These are phyloP conservation scores for Meleagris gallopavo DNA, from an alignment of 2,113 vertebrate species.

Conservation along the genomic window DNA sequence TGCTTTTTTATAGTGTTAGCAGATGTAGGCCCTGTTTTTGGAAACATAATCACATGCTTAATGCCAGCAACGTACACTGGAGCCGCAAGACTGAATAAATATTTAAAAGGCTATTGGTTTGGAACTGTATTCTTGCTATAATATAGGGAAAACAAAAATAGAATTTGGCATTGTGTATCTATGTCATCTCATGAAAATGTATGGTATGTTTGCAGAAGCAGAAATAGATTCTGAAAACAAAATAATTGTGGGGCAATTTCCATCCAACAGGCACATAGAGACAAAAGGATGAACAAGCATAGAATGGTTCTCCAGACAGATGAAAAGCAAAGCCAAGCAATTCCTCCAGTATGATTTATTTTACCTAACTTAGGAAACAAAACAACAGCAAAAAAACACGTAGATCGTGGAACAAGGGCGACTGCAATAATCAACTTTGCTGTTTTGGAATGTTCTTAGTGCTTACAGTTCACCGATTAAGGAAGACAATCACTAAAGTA, in stretches of 20 bases:
- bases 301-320: not conserved
- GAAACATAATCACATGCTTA: not conserved
- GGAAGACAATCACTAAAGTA: not conserved
- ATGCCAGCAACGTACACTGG: not conserved
- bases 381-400: not conserved
- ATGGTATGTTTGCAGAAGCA: not conserved
- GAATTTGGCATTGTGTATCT: not conserved
- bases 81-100: not conserved
- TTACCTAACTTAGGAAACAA: not conserved
- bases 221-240: not conserved
- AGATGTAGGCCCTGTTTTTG: not conserved
- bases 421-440: not conserved
- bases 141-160: not conserved
- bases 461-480: not conserved
- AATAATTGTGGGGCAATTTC: not conserved
- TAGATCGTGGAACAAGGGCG: not conserved
- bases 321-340: not conserved
- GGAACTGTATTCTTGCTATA: not conserved
- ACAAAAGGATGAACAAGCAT: not conserved
- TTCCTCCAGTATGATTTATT: not conserved
- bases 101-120: not conserved
- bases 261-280: not conserved
- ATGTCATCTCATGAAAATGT: not conserved
- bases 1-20: not conserved
- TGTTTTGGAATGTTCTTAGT: not conserved